Percentiles rank a stretch among this genome's conserved stretches.
These are phyloP conservation scores for Metallyticus violacea DNA, from an alignment of 2,888 invertebrate species.

Conservation along the genomic window DNA sequence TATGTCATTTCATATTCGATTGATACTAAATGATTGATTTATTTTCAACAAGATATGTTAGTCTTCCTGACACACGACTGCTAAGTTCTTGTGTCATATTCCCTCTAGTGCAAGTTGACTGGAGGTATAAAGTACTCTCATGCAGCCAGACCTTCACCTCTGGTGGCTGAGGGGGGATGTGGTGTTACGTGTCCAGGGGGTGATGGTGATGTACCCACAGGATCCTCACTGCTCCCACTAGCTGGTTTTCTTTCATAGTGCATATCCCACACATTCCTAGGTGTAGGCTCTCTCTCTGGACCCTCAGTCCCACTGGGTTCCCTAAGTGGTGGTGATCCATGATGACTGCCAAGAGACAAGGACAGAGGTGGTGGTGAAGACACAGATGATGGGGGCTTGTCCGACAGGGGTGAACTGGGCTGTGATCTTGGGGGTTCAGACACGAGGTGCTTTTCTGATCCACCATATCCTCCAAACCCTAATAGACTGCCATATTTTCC, in stretches of 20 bases:
- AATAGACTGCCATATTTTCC: slow-evolving; percentile 68
- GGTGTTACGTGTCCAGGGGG: slow-evolving; percentile 42
- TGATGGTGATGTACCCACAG: slow-evolving; percentile 32
- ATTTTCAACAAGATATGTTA: slow-evolving; percentile 30
- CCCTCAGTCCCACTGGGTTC: not conserved
- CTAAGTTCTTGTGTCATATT: not conserved
- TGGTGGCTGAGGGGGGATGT: slow-evolving; percentile 54
- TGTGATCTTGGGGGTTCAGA: slow-evolving; percentile 39
- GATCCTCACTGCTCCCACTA: slow-evolving; percentile 45
- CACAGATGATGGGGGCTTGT: slow-evolving; percentile 47
- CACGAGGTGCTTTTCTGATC: slow-evolving; percentile 50
- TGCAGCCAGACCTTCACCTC: slow-evolving; percentile 72
- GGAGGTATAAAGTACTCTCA: slow-evolving; percentile 39
- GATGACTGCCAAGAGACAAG: slow-evolving; percentile 51
- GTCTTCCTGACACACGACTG: not conserved
- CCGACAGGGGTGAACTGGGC: slow-evolving; percentile 51
- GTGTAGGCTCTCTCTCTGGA: not conserved
- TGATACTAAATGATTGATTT: slow-evolving; percentile 22
- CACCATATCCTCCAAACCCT: slow-evolving; percentile 68
- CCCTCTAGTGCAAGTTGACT: not conserved
- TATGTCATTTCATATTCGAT: slow-evolving; percentile 13
- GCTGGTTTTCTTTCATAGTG: slow-evolving; percentile 55
- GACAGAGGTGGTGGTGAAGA: slow-evolving; percentile 36
- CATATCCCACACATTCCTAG: slow-evolving; percentile 53
- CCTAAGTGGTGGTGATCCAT: slow-evolving; percentile 39